Evolutionary conservation across 1,140 invertebrate genomes (phyloP).

Genomic region (Cecropterus lyciades): DNA sequence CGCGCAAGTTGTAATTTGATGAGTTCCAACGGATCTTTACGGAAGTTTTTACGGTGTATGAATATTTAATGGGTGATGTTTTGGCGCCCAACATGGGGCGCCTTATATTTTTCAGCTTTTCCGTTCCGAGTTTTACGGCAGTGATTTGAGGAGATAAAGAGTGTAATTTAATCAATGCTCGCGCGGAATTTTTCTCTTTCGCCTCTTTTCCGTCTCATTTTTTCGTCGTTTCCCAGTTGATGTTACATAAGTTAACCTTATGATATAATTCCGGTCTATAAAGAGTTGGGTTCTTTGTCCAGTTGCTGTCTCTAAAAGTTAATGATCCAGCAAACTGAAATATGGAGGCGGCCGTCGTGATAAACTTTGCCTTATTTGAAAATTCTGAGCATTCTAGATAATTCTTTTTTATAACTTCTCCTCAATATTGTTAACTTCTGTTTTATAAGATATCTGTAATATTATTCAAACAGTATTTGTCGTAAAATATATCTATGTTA

Average conservation of each 20-base stretch:
- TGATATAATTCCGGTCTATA: constrained; percentile 36
- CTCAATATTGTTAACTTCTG: too few species aligned
- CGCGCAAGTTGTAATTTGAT: constrained; percentile 66
- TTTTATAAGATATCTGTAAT: too few species aligned
- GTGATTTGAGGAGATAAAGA: constrained; percentile 67
- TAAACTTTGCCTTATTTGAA: constrained; percentile 20
- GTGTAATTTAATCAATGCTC: constrained; percentile 62
- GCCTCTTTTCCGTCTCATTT: constrained; percentile 26
- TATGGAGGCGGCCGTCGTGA: constrained; percentile 17
- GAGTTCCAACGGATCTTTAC: constrained; percentile 56
- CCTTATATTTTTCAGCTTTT: constrained; percentile 56
- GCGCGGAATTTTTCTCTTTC: constrained; percentile 40
- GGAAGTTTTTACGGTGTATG: constrained; percentile 64
- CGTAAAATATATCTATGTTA: too few species aligned
- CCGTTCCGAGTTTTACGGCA: constrained; percentile 48
- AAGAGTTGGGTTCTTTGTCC: constrained; percentile 34
- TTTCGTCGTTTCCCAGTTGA: constrained; percentile 21
- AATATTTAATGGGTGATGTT: constrained; percentile 63
- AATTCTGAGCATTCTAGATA: constrained; percentile 15
- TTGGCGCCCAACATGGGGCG: constrained; percentile 55
- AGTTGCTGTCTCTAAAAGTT: constrained; percentile 36
- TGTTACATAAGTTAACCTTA: constrained; percentile 34
- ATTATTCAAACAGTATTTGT: too few species aligned
- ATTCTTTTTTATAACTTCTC: constrained; percentile 10
- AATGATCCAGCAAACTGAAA: constrained; percentile 29